Percentiles rank a stretch among this genome's conserved stretches.
phyloP scores from a whole-genome alignment of 2,113 vertebrate species.

The Alosa alosa region DNA sequence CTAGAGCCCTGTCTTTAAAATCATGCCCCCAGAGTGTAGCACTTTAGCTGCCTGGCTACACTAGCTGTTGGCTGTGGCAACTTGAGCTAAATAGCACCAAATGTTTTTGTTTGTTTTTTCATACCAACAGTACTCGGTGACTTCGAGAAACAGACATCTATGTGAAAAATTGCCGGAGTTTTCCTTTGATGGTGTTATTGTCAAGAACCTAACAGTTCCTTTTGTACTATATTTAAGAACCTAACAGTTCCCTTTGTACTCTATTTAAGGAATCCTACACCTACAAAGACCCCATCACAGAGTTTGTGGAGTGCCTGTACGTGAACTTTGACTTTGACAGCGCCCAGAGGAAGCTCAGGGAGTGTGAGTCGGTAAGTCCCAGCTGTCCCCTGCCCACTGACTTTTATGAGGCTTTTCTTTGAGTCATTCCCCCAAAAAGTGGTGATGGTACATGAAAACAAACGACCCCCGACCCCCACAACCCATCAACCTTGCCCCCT shows the following conservation, averaged over 20 bases:
- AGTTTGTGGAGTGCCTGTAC: conserved; percentile 95
- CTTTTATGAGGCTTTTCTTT: neutral
- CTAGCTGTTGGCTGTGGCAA: too few species aligned
- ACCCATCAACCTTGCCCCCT: too few species aligned
- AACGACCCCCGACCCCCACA: neutral
- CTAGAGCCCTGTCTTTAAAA: too few species aligned
- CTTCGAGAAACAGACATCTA: too few species aligned
- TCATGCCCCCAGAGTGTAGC: too few species aligned
- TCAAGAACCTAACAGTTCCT: neutral
- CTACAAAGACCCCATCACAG: conserved; percentile 94
- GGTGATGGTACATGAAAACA: neutral
- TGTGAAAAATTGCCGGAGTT: too few species aligned
- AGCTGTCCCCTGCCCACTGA: neutral
- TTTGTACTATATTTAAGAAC: neutral
- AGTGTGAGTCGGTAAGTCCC: conserved; percentile 89
- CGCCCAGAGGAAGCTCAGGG: conserved; percentile 91
- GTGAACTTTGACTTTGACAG: conserved; percentile 98
- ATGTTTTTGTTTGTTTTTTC: too few species aligned
- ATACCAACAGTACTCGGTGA: too few species aligned
- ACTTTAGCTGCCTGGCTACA: too few species aligned
- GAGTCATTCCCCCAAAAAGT: neutral
- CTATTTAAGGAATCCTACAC: conserved; percentile 81
- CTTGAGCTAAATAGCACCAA: too few species aligned
- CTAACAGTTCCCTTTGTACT: neutral
- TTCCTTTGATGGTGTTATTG: neutral